Evolutionary conservation across 1,140 invertebrate genomes (phyloP), one percentile per base, ranked within the genome.

Genomic region (Bombus haemorrhoidalis): DNA sequence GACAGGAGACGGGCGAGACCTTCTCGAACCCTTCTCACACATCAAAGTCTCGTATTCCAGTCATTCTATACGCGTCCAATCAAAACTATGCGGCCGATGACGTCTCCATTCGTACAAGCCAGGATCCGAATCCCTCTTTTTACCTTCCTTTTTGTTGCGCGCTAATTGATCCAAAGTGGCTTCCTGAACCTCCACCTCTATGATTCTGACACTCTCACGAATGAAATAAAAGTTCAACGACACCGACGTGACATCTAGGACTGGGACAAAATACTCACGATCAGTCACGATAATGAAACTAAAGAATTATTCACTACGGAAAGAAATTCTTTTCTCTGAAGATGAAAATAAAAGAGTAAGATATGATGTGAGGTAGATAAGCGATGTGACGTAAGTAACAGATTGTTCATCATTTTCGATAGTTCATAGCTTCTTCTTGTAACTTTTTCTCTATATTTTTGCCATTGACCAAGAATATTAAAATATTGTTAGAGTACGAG

Each of bases 81-180:
- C 89, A 82, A 81, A 90, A 79, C 85, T 87, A 87, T 86, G 85
- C 88, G 76, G 76, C 39, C 68, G 89, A 89, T 83, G 89, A 90
- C 86, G 83, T 90, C 88, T 90, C 80, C 89, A 90, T 90, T 90
- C 86, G 90, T 47, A 69, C 66, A n/a, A 53, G 85, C 18, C 80
- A 1, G 4, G 39, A 32, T 32, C 59, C 69, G 75, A 68, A 73
- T 43, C 68, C 76, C 72, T 37, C 64, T 66, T 39, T 64, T 69
- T 81, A 37, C 64, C 64, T 74, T 69, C 37, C 72, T 73, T 85
- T 78, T 74, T 88, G 68, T 39, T n/a, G 13, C 77, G 73, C 66
- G 82, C 80, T 90, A 90, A 90, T 90, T 90, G 88, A 90, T 87
- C 89, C 83, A 86, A 90, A 90, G 88, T 90, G 88, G 80, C 76